Conservation (phyloP, 2,113 vertebrate genomes). For the Montifringilla adamsi region DNA sequence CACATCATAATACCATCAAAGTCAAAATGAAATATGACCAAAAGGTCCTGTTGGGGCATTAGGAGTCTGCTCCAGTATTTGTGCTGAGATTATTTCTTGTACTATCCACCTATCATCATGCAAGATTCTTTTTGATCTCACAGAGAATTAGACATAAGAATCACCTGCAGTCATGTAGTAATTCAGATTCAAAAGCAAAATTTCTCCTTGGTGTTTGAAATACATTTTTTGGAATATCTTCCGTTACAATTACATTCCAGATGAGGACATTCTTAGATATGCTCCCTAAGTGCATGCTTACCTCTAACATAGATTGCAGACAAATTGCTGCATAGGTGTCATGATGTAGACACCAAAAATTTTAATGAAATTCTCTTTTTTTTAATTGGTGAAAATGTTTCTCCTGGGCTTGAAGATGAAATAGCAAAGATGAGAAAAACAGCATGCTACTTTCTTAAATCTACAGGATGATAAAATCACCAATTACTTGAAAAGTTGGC, state of each 20-base stretch:
- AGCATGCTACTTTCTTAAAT: not conserved
- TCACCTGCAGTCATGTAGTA: not conserved
- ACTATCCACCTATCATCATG: not conserved
- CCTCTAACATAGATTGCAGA: not conserved
- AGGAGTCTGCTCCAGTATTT: not conserved
- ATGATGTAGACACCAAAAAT: not conserved
- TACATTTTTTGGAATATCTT: not conserved
- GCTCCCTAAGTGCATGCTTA: not conserved
- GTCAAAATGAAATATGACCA: slow-evolving; percentile 6
- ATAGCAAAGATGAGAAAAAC: not conserved
- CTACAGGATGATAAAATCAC: not conserved
- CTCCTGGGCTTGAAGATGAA: not conserved
- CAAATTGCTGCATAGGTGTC: not conserved
- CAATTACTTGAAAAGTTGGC: not conserved
- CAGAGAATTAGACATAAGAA: not conserved
- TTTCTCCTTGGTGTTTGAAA: not conserved
- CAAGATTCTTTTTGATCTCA: not conserved
- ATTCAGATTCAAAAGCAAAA: not conserved
- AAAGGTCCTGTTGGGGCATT: not conserved
- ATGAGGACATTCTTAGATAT: not conserved
- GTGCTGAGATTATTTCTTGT: not conserved
- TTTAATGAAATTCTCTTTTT: not conserved
- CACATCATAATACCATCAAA: slow-evolving; percentile 18
- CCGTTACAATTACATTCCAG: not conserved
- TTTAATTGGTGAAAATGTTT: not conserved